These are phyloP conservation scores for Andrena bicolor DNA, from an alignment of 2,888 invertebrate species.

Conservation along the genomic window DNA sequence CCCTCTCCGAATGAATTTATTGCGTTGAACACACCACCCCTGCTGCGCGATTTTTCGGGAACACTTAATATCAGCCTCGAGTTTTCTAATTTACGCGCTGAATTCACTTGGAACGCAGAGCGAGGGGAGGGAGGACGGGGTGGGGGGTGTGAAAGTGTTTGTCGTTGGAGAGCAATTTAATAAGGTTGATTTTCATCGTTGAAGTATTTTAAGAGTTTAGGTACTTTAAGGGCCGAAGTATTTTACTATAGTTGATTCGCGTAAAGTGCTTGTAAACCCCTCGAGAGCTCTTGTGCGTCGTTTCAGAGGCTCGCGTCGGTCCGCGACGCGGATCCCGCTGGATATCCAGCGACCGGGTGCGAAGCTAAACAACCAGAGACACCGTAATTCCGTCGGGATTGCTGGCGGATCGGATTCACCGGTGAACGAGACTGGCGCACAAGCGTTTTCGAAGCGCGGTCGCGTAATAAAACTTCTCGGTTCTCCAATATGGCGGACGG, in stretches of 20 bases:
- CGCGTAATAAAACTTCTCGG: background rate
- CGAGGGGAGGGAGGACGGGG: background rate
- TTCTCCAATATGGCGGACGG: background rate
- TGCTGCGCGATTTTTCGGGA: constrained; percentile 4
- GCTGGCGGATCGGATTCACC: constrained; percentile 23
- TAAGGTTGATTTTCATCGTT: constrained; percentile 5
- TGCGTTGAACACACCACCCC: constrained; percentile 15
- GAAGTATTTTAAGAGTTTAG: constrained; percentile 1
- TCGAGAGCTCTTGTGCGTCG: background rate
- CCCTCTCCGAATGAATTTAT: constrained; percentile 43
- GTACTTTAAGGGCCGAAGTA: background rate
- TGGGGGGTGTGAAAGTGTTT: background rate
- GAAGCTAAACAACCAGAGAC: background rate
- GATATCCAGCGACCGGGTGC: background rate
- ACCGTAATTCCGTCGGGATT: constrained; percentile 6
- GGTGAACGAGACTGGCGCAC: background rate
- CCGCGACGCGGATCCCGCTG: background rate
- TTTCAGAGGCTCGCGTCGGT: background rate
- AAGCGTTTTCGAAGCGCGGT: background rate
- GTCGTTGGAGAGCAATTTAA: background rate
- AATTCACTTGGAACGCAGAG: background rate
- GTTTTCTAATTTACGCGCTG: constrained; percentile 1
- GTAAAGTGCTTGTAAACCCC: background rate
- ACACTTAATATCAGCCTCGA: constrained; percentile 1
- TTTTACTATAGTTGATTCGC: constrained; percentile 2